A percentile compares a stretch with the other conserved stretches of the same genome.
These are phyloP conservation scores for Platyrinchus mystaceus DNA, from an alignment of 2,797 vertebrate species.

Conservation along the genomic window DNA sequence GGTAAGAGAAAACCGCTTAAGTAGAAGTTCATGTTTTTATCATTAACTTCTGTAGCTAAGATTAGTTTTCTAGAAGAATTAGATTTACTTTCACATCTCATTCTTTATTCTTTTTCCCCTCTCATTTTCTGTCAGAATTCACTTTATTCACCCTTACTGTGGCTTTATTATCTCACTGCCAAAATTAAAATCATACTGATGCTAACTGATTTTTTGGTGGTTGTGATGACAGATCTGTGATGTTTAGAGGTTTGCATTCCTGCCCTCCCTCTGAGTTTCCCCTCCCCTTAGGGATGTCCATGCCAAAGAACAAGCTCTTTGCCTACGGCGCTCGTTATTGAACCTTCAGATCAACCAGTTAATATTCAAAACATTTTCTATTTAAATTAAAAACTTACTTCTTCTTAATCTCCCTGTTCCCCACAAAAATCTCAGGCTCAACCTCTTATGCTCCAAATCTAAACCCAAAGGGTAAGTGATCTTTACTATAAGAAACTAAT, in stretches of 20 bases:
- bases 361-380: slow-evolving; percentile 62
- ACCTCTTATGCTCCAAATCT: background rate
- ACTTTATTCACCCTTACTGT: background rate
- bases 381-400: slow-evolving; percentile 68
- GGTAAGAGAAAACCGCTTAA: background rate
- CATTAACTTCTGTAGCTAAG: background rate
- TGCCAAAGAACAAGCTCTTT: slow-evolving; percentile 52
- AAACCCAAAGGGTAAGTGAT: slow-evolving; percentile 51
- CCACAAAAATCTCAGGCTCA: slow-evolving; percentile 42
- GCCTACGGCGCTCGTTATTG: slow-evolving; percentile 23
- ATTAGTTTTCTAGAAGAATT: background rate
- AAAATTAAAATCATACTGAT: slow-evolving; percentile 31
- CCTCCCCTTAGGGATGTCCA: slow-evolving; percentile 1
- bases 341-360: slow-evolving; percentile 58
- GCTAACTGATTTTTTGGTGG: slow-evolving; percentile 44
- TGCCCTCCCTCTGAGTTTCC: slow-evolving; percentile 40
- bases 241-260: slow-evolving; percentile 55
- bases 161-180: background rate
- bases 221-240: slow-evolving; percentile 48
- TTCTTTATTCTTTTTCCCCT: background rate
- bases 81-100: background rate
- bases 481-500: slow-evolving; percentile 49
- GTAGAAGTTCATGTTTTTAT: slow-evolving; percentile 1
- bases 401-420: background rate
- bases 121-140: background rate